A percentile compares a stretch with the other conserved stretches of the same genome.
These are phyloP conservation scores for Echinometra lucunter DNA, from an alignment of 53 echinoderm and acorn worm genomes.

Conservation along the genomic window DNA sequence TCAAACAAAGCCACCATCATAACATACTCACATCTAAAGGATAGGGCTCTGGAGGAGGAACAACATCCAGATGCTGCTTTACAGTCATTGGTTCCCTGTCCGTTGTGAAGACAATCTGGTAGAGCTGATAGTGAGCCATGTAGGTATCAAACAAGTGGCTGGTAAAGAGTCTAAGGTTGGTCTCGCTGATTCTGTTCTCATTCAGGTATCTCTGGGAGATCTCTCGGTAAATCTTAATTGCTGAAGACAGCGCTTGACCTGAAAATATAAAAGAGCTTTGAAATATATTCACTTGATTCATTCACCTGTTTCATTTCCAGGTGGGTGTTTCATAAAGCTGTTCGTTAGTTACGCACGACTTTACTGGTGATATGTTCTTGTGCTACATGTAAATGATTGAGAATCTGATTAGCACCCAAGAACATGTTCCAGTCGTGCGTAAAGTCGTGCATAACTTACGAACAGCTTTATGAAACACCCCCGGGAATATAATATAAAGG, in stretches of 20 bases:
- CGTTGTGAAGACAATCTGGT: conserved; percentile 88
- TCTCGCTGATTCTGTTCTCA: conserved; percentile 66
- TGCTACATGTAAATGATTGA: too few species aligned
- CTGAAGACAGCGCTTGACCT: conserved; percentile 77
- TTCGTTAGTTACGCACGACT: too few species aligned
- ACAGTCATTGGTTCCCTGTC: conserved; percentile 76
- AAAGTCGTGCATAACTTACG: too few species aligned
- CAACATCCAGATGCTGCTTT: conserved; percentile 68
- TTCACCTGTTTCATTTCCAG: too few species aligned
- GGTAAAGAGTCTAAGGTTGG: conserved; percentile 83
- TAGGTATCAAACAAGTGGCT: conserved; percentile 88
- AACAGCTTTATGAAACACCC: too few species aligned
- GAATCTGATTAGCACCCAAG: too few species aligned
- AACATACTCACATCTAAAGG: conserved; percentile 73
- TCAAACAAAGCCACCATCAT: not conserved
- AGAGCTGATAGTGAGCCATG: conserved; percentile 88
- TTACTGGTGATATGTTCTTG: too few species aligned
- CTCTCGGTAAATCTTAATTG: conserved; percentile 78
- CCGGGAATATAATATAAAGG: too few species aligned
- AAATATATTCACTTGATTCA: too few species aligned
- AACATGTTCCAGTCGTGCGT: too few species aligned
- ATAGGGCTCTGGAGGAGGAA: conserved; percentile 75
- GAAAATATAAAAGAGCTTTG: not conserved
- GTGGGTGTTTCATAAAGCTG: too few species aligned
- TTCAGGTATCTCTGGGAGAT: conserved; percentile 61